Conservation (phyloP, 2,113 vertebrate genomes). For the Antigone vipio region DNA sequence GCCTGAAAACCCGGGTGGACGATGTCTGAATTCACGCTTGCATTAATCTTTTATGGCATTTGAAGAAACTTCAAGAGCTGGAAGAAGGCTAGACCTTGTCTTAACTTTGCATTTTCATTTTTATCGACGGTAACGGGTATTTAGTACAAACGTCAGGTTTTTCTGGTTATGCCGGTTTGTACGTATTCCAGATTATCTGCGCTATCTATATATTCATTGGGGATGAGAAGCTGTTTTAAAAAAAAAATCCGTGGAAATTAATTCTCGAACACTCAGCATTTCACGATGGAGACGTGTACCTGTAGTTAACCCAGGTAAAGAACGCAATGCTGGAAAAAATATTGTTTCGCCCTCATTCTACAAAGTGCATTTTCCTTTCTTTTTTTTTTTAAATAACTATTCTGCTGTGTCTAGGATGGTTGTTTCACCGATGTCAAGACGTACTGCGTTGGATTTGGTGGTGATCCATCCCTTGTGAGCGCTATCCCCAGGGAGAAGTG, state of each 20-base stretch:
- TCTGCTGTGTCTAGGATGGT: too few species aligned
- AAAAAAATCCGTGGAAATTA: background rate
- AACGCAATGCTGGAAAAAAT: too few species aligned
- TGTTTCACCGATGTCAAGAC: too few species aligned
- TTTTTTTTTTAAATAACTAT: too few species aligned
- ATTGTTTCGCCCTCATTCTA: too few species aligned
- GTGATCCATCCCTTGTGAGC: too few species aligned
- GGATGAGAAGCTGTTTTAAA: background rate
- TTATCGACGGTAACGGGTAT: fast-evolving
- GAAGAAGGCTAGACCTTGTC: background rate
- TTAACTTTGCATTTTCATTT: background rate
- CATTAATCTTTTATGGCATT: background rate
- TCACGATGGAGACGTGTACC: fast-evolving
- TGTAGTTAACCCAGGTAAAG: too few species aligned
- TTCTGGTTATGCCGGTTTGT: background rate
- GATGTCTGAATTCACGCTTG: background rate
- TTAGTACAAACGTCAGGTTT: background rate
- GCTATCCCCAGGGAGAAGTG: too few species aligned
- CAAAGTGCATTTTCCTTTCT: too few species aligned
- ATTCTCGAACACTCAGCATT: background rate
- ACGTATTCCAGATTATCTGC: background rate
- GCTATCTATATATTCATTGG: fast-evolving
- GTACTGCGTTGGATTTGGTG: too few species aligned
- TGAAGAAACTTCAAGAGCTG: too few species aligned
- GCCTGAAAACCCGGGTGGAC: background rate